A percentile compares a stretch with the other conserved stretches of the same genome.
Evolutionary conservation across 2,113 vertebrate species (phyloP).

Genomic region (Isichthys henryi): DNA sequence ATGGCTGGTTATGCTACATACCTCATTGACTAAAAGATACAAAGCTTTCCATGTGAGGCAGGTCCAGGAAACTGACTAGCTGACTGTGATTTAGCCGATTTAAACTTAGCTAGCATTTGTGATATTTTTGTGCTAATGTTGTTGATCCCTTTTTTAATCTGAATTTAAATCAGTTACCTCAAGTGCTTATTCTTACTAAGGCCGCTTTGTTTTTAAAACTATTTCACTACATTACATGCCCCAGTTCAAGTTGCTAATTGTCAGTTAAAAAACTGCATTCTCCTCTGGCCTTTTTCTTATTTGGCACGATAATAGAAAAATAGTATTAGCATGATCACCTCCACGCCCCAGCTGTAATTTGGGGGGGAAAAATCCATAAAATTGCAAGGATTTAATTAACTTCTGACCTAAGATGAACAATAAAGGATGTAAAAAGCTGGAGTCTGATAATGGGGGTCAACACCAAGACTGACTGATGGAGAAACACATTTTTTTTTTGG

Average conservation of each 20-base stretch:
- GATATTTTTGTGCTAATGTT: background rate
- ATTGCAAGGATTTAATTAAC: background rate
- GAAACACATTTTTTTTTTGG: background rate
- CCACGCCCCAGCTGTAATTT: background rate
- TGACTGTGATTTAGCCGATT: background rate
- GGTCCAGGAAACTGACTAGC: background rate
- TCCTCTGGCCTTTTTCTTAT: background rate
- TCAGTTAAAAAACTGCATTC: background rate
- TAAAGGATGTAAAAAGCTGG: background rate
- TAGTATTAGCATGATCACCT: background rate
- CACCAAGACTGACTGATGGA: background rate
- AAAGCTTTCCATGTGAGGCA: background rate
- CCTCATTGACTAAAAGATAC: background rate
- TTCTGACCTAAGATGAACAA: background rate
- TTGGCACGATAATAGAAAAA: constrained; percentile 3
- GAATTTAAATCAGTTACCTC: background rate
- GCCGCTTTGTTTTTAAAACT: background rate
- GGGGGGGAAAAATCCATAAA: background rate
- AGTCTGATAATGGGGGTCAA: background rate
- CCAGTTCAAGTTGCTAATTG: background rate
- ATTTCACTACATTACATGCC: background rate
- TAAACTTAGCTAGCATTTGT: background rate
- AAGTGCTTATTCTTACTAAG: background rate
- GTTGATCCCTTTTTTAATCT: background rate
- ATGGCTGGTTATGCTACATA: background rate